Evolutionary conservation across 2,113 vertebrate genomes (phyloP).

Genomic region (Telmatochromis sp.): DNA sequence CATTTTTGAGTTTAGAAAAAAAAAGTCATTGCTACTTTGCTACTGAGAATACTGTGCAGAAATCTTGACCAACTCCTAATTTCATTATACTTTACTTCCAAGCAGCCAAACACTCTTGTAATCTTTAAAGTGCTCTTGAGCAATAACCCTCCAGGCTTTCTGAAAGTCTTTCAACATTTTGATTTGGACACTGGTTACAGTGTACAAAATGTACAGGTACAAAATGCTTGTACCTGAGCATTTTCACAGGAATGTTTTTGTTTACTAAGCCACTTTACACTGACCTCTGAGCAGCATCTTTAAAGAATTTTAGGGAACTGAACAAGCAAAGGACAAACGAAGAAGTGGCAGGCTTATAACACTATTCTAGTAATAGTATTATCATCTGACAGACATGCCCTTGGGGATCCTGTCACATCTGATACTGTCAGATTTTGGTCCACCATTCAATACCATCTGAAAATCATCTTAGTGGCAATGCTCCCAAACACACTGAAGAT

Average conservation of each 20-base stretch:
- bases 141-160: not conserved
- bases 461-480: not conserved
- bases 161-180: not conserved
- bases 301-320: not conserved
- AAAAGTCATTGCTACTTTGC: slow-evolving; percentile 1
- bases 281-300: not conserved
- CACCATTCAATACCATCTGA: not conserved
- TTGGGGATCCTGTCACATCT: not conserved
- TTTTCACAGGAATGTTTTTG: not conserved
- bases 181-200: not conserved
- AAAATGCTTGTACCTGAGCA: not conserved
- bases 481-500: not conserved
- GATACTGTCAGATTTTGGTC: not conserved
- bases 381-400: not conserved
- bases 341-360: not conserved
- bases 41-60: not conserved
- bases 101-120: not conserved
- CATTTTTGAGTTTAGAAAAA: not conserved
- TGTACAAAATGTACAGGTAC: not conserved
- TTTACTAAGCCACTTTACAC: not conserved
- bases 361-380: not conserved
- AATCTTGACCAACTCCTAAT: not conserved
- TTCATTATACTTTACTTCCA: not conserved
- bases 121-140: not conserved
- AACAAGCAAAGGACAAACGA: not conserved